These are phyloP conservation scores for Nyctalus aviator DNA, from an alignment of 2,797 vertebrate genomes.

Conservation along the genomic window DNA sequence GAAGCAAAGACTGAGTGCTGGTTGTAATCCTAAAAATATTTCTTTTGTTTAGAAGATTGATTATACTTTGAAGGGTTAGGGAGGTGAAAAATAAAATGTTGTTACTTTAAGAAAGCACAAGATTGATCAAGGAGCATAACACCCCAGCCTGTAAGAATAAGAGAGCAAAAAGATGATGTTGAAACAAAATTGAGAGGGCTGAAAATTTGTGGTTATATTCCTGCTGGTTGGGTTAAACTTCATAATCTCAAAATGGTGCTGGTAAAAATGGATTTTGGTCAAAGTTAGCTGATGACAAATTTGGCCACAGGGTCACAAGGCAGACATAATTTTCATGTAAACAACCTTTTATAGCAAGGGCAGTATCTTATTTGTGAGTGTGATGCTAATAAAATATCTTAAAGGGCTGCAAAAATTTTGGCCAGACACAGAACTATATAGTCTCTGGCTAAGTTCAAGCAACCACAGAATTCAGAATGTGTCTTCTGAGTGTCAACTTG, in stretches of 20 bases:
- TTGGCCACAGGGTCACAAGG: neutral
- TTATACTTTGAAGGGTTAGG: neutral
- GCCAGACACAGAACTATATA: neutral
- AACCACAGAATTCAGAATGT: neutral
- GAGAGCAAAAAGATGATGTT: slow-evolving; percentile 55
- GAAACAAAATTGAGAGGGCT: slow-evolving; percentile 31
- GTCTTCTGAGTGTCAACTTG: slow-evolving; percentile 30
- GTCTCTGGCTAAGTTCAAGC: slow-evolving; percentile 6
- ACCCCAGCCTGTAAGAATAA: slow-evolving; percentile 31
- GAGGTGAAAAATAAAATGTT: slow-evolving; percentile 61
- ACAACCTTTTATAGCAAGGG: neutral
- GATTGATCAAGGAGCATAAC: slow-evolving; percentile 64
- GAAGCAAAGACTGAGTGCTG: neutral
- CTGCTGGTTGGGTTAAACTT: slow-evolving; percentile 52
- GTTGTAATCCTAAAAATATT: slow-evolving; percentile 12
- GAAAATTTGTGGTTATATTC: slow-evolving; percentile 70
- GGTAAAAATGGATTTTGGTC: slow-evolving; percentile 63
- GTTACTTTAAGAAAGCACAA: slow-evolving; percentile 65
- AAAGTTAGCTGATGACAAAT: slow-evolving; percentile 47
- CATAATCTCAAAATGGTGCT: slow-evolving; percentile 61
- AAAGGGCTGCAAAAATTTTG: neutral
- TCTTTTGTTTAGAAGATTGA: slow-evolving; percentile 46
- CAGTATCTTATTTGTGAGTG: neutral
- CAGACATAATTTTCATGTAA: slow-evolving; percentile 8
- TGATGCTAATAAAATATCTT: slow-evolving; percentile 8